Percentiles rank a stretch among this genome's conserved stretches.
These are phyloP conservation scores for Oriolus oriolus DNA, from an alignment of 2,113 vertebrate genomes.

Conservation along the genomic window DNA sequence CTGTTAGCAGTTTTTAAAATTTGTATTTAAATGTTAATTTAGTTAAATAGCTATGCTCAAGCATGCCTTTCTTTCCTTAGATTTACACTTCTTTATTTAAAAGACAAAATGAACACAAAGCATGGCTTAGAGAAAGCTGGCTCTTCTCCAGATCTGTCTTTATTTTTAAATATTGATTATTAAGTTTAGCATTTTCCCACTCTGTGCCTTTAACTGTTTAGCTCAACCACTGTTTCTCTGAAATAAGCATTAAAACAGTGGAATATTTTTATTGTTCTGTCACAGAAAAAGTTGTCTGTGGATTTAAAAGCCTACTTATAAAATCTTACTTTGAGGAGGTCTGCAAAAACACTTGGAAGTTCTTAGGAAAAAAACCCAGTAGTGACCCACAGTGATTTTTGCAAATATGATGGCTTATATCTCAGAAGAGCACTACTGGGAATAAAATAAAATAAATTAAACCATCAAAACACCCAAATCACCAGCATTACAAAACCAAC, in stretches of 20 bases:
- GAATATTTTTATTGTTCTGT: background rate
- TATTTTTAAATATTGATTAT: conserved; percentile 21
- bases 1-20: background rate
- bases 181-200: background rate
- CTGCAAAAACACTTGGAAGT: background rate
- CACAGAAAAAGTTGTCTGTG: background rate
- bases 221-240: background rate
- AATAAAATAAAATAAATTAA: background rate
- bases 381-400: background rate
- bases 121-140: background rate
- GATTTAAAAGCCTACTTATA: background rate
- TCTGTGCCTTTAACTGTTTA: conserved; percentile 61
- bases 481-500: background rate
- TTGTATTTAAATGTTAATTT: background rate
- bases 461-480: rapidly evolving
- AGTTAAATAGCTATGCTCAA: background rate
- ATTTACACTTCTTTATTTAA: background rate
- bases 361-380: background rate
- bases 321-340: background rate
- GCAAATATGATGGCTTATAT: background rate
- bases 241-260: background rate
- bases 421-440: background rate
- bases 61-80: background rate
- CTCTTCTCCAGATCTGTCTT: background rate
- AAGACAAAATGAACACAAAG: background rate